phyloP scores from a whole-genome alignment of 2,113 vertebrate species.

The Passer domesticus region DNA sequence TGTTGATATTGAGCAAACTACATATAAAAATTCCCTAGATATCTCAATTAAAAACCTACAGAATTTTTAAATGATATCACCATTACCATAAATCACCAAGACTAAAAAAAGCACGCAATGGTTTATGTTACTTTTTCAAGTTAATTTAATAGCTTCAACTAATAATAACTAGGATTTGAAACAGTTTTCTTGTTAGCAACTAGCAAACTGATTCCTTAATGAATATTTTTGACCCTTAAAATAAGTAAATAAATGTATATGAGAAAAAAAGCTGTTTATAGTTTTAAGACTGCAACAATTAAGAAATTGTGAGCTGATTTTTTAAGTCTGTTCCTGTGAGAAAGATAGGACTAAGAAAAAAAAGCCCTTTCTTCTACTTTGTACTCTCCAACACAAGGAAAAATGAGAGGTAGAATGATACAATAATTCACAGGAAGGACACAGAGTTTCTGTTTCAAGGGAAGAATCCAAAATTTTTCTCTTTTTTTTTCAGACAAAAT shows the following conservation, averaged over 20 bases:
- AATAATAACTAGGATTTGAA: neutral
- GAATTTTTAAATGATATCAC: neutral
- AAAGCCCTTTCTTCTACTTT: neutral
- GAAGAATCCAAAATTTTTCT: neutral
- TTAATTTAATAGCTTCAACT: neutral
- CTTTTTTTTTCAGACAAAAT: neutral
- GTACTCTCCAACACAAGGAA: neutral
- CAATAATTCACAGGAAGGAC: neutral
- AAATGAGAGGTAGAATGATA: neutral
- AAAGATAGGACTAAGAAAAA: neutral
- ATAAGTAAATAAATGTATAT: neutral
- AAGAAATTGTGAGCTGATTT: neutral
- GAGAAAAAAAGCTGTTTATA: neutral
- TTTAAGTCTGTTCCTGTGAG: neutral
- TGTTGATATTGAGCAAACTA: neutral
- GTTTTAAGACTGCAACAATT: neutral
- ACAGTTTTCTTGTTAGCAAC: neutral
- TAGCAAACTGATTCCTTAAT: neutral
- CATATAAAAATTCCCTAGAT: neutral
- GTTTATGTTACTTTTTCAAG: neutral
- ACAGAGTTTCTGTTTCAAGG: neutral
- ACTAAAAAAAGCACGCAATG: rapidly evolving
- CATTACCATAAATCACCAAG: neutral
- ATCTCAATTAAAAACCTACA: neutral
- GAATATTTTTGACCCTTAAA: neutral